Percentiles rank a stretch among this genome's conserved stretches.
phyloP scores from a whole-genome alignment of 1,140 invertebrate genomes.

The Drosophila ercepeae region DNA sequence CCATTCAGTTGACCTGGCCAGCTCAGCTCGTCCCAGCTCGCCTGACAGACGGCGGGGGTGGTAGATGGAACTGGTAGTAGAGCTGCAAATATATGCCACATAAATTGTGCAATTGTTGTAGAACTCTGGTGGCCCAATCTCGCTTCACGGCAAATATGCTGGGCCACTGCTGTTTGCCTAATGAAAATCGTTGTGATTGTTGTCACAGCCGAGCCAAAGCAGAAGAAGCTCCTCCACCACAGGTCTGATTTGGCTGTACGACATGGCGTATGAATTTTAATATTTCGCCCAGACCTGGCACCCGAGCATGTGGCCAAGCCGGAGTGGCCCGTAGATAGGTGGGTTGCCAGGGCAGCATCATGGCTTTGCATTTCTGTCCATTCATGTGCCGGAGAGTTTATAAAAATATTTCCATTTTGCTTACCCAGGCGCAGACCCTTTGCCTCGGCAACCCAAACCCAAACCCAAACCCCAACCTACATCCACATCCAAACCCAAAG shows the following conservation, averaged over 20 bases:
- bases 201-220: slow-evolving; percentile 17
- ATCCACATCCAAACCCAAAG: neutral
- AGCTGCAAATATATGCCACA: slow-evolving; percentile 77
- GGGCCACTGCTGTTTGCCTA: slow-evolving; percentile 63
- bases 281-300: slow-evolving; percentile 52
- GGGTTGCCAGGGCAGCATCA: neutral
- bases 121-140: slow-evolving; percentile 24
- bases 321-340: slow-evolving; percentile 43
- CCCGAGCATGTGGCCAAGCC: slow-evolving; percentile 23
- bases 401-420: slow-evolving; percentile 52
- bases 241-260: slow-evolving; percentile 69
- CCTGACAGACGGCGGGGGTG: slow-evolving; percentile 6
- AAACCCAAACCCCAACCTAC: neutral
- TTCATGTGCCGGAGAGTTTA: slow-evolving; percentile 41
- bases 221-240: neutral
- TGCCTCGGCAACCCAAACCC: neutral
- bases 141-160: slow-evolving; percentile 66
- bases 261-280: slow-evolving; percentile 81
- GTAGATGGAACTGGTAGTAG: slow-evolving; percentile 12
- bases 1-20: slow-evolving; percentile 20
- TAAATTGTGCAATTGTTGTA: slow-evolving; percentile 79
- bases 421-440: slow-evolving; percentile 10
- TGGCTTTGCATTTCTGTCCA: slow-evolving; percentile 36
- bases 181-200: slow-evolving; percentile 71
- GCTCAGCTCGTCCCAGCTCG: slow-evolving; percentile 1